Evolutionary conservation across 30 jellyfish, hydroid and myxozoan species (phyloP).

Genomic region (Cassiopea andromeda): DNA sequence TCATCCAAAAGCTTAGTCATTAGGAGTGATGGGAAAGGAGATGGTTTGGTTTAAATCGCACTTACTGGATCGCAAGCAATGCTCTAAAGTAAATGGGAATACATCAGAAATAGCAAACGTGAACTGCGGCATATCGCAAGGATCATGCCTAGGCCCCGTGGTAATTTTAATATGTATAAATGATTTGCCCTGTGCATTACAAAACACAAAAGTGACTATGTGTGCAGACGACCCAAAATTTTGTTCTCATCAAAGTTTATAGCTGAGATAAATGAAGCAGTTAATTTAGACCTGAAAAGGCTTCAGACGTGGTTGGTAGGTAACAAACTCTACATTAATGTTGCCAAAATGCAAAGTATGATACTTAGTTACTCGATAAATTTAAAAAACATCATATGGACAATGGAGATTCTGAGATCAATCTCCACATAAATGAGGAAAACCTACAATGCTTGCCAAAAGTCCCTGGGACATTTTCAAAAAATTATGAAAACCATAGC

Average conservation of each 20-base stretch:
- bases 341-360: constrained; percentile 31
- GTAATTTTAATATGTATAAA: constrained; percentile 37
- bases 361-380: constrained; percentile 1
- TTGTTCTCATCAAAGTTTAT: constrained; percentile 30
- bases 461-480: too few species aligned
- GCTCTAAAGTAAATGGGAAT: constrained; percentile 42
- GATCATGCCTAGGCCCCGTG: constrained; percentile 68
- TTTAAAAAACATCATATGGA: background rate
- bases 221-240: constrained; percentile 33
- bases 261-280: constrained; percentile 3
- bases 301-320: constrained; percentile 20
- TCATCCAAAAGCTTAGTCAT: constrained; percentile 30
- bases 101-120: constrained; percentile 12
- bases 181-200: constrained; percentile 58
- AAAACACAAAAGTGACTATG: constrained; percentile 31
- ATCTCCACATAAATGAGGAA: constrained; percentile 17
- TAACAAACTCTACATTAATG: constrained; percentile 23
- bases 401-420: too few species aligned
- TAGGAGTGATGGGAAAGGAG: constrained; percentile 49
- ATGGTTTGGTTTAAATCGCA: constrained; percentile 41
- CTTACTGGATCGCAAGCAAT: constrained; percentile 27
- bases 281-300: constrained; percentile 9
- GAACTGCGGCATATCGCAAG: constrained; percentile 67
- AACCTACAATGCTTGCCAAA: too few species aligned
- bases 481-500: too few species aligned